Evolutionary conservation across 2,797 vertebrate species (phyloP).

Genomic region (Alca torda): DNA sequence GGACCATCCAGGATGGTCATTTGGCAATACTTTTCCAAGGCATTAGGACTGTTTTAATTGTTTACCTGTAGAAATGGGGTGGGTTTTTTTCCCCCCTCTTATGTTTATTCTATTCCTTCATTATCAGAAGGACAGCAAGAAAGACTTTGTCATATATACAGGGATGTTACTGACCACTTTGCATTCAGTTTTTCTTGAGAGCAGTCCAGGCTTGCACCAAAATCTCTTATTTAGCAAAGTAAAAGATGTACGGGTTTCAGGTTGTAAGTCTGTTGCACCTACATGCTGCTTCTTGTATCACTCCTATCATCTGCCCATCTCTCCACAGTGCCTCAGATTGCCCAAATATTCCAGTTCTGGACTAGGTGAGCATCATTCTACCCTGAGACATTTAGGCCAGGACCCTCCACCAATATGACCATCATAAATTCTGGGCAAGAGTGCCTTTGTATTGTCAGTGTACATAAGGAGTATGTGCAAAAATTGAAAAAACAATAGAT

Average conservation of each 20-base stretch:
- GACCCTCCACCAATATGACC: not conserved
- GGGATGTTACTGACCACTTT: not conserved
- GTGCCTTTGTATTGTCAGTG: not conserved
- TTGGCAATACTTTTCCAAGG: not conserved
- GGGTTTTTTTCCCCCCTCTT: not conserved
- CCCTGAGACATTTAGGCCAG: accelerated
- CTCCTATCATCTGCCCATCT: not conserved
- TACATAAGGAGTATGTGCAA: not conserved
- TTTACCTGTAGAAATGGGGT: not conserved
- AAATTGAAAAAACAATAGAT: not conserved
- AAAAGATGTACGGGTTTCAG: not conserved
- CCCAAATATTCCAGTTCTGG: not conserved
- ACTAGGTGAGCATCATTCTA: not conserved
- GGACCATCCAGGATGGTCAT: not conserved
- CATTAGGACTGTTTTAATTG: not conserved
- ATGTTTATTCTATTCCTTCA: not conserved
- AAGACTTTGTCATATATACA: not conserved
- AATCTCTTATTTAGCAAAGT: not conserved
- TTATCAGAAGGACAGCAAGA: not conserved
- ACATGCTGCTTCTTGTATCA: not conserved
- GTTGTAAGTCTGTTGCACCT: not conserved
- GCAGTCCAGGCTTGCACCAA: not conserved
- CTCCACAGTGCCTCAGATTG: not conserved
- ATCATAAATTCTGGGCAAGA: not conserved
- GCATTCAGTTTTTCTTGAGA: not conserved